Evolutionary conservation across 1,140 invertebrate species (phyloP).

Genomic region (Hermetia illucens): DNA sequence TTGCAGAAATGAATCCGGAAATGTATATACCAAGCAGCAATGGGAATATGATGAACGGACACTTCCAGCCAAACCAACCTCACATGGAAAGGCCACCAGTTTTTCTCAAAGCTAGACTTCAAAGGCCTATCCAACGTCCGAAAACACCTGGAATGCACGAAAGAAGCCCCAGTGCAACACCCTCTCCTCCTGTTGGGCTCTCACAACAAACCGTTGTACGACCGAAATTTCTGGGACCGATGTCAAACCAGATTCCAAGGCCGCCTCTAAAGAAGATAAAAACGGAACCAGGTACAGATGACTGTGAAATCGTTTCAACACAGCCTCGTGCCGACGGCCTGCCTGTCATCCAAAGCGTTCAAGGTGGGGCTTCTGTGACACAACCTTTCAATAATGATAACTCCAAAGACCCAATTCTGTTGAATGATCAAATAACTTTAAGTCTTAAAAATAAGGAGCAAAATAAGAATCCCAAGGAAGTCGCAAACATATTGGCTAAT

Average conservation of each 20-base stretch:
- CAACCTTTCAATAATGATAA: neutral
- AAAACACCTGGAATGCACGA: too few relatives aligned
- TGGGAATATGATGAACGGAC: neutral
- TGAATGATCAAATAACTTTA: constrained; percentile 40
- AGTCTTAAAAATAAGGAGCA: constrained; percentile 42
- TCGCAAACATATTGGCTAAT: constrained; percentile 57
- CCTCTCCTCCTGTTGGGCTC: neutral
- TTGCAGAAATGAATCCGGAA: constrained; percentile 1
- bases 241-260: constrained; percentile 26
- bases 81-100: neutral
- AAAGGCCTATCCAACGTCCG: too few relatives aligned
- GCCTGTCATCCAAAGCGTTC: constrained; percentile 57
- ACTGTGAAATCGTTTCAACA: constrained; percentile 51
- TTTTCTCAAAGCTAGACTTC: neutral
- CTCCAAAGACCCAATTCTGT: constrained; percentile 27
- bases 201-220: neutral
- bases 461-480: constrained; percentile 51
- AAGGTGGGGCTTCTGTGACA: constrained; percentile 30
- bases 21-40: constrained; percentile 2
- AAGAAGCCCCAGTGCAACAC: too few relatives aligned
- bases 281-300: constrained; percentile 43
- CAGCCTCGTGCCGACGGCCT: constrained; percentile 55
- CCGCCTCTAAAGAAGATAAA: constrained; percentile 38
- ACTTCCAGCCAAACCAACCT: neutral
- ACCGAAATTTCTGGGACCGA: neutral